phyloP scores from a whole-genome alignment of 2,113 vertebrate species.

The Okapia johnstoni region DNA sequence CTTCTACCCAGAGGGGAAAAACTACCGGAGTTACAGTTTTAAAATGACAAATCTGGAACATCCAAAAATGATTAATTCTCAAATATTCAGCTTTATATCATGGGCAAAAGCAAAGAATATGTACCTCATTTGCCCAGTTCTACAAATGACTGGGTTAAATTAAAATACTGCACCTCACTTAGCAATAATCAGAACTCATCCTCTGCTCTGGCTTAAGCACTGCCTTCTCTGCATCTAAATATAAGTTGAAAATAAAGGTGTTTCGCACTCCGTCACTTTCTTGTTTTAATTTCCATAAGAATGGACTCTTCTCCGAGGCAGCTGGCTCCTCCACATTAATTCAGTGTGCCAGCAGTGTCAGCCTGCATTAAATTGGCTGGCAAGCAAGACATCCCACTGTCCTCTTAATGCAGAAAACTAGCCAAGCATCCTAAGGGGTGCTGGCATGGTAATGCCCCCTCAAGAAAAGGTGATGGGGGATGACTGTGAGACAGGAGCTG shows the following conservation, averaged over 20 bases:
- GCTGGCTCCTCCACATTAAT: slow-evolving; percentile 31
- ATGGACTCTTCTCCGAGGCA: not conserved
- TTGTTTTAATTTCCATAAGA: slow-evolving; percentile 35
- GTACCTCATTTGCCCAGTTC: not conserved
- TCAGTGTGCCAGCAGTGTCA: slow-evolving; percentile 36
- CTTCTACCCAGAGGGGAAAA: not conserved
- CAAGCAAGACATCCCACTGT: not conserved
- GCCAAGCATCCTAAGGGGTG: not conserved
- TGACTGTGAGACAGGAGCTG: not conserved
- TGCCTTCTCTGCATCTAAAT: slow-evolving; percentile 31
- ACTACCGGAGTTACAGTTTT: not conserved
- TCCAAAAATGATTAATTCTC: slow-evolving; percentile 26
- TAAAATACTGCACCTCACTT: not conserved
- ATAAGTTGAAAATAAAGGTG: slow-evolving; percentile 17
- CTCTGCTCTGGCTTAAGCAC: slow-evolving; percentile 28
- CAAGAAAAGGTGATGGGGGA: not conserved
- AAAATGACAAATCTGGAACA: slow-evolving; percentile 26
- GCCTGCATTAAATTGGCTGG: slow-evolving; percentile 22
- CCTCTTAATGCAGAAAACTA: slow-evolving; percentile 20
- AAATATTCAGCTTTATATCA: slow-evolving; percentile 10
- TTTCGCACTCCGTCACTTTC: slow-evolving; percentile 23
- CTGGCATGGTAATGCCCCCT: not conserved
- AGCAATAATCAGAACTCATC: slow-evolving; percentile 34
- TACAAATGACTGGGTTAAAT: slow-evolving; percentile 20
- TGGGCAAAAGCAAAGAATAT: slow-evolving; percentile 18